Evolutionary conservation across 2,797 vertebrate genomes (phyloP).

Genomic region (Periophthalmus magnuspinnatus): DNA sequence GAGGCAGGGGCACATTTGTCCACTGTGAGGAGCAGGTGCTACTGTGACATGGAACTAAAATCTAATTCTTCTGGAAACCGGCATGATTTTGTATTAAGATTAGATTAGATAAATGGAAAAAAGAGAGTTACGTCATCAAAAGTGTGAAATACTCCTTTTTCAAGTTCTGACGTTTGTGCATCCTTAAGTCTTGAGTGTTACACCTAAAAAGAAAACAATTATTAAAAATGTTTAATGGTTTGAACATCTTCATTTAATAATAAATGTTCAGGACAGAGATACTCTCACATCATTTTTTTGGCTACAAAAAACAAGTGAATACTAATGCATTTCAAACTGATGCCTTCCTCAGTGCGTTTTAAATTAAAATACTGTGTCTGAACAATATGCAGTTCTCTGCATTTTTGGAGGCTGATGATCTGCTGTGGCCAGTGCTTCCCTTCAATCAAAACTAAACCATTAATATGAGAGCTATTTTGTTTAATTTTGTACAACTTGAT

Average conservation of each 20-base stretch:
- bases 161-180: too few species aligned
- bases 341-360: too few species aligned
- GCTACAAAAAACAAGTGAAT: too few species aligned
- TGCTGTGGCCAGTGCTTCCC: background rate
- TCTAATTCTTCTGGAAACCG: background rate
- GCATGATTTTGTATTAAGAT: too few species aligned
- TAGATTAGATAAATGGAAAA: background rate
- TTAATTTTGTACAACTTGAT: background rate
- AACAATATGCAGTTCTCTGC: background rate
- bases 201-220: too few species aligned
- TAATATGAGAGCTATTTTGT: background rate
- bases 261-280: too few species aligned
- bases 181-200: background rate
- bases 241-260: too few species aligned
- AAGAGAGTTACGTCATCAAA: background rate
- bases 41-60: background rate
- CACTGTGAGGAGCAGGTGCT: constrained; percentile 16
- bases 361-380: background rate
- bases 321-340: too few species aligned
- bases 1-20: constrained; percentile 20
- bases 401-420: background rate
- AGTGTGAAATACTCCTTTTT: too few species aligned
- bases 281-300: too few species aligned
- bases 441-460: background rate
- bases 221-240: too few species aligned